Conservation (phyloP, 2,888 invertebrate species). For the Drosophila peninsularis region DNA sequence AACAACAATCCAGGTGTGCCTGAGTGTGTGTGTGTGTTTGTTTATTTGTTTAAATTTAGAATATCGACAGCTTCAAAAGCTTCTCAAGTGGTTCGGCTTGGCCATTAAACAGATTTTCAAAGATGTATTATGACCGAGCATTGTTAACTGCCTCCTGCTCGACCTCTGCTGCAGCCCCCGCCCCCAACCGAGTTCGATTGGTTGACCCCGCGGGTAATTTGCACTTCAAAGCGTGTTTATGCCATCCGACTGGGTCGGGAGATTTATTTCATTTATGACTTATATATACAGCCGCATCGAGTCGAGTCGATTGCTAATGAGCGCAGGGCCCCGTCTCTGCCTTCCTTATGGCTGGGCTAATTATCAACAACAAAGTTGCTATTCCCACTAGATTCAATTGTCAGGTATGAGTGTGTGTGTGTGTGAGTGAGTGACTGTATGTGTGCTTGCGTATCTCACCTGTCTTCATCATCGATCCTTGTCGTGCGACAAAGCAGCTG, state of each 20-base stretch:
- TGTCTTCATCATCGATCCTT: slow-evolving; percentile 68
- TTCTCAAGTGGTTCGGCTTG: slow-evolving; percentile 67
- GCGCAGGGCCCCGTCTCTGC: background rate
- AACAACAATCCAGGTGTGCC: slow-evolving; percentile 45
- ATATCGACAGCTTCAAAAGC: slow-evolving; percentile 78
- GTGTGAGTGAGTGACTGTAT: background rate
- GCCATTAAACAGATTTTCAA: slow-evolving; percentile 74
- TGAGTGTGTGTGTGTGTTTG: slow-evolving; percentile 52
- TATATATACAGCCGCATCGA: slow-evolving; percentile 7
- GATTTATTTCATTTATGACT: slow-evolving; percentile 78
- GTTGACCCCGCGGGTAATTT: slow-evolving; percentile 78
- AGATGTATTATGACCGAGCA: slow-evolving; percentile 70
- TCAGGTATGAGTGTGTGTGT: background rate
- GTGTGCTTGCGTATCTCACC: background rate
- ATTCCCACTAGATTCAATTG: slow-evolving; percentile 4
- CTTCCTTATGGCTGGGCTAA: slow-evolving; percentile 2
- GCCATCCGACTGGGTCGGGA: slow-evolving; percentile 77
- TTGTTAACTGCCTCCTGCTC: slow-evolving; percentile 51
- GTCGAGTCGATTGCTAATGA: background rate
- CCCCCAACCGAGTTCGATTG: slow-evolving; percentile 19
- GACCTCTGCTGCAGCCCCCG: background rate
- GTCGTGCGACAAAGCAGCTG: slow-evolving; percentile 77
- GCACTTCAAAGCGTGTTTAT: slow-evolving; percentile 78
- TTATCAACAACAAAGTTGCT: slow-evolving; percentile 4
- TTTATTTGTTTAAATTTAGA: slow-evolving; percentile 78